These are phyloP conservation scores for Bursaphelenchus okinawaensis DNA, from an alignment of 2,888 invertebrate species.

Conservation along the genomic window DNA sequence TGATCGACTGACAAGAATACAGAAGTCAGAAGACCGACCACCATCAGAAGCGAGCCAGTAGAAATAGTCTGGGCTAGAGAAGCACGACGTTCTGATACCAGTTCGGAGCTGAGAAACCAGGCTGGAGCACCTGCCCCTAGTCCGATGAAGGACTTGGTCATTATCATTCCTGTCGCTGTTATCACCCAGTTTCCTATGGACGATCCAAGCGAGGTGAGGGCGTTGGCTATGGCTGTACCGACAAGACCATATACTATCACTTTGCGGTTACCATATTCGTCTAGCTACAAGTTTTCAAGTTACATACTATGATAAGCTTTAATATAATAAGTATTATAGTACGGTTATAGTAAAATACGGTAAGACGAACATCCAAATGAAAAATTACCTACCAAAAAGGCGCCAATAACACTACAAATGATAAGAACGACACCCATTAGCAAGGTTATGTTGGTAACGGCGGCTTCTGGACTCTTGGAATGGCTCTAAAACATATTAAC, in stretches of 20 bases:
- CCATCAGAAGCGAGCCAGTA: constrained; percentile 37
- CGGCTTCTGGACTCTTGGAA: background rate
- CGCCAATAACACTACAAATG: constrained; percentile 31
- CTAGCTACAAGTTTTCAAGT: no score
- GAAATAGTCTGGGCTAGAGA: constrained; percentile 46
- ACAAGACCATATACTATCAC: constrained; percentile 48
- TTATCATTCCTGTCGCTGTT: constrained; percentile 24
- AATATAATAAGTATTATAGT: background rate
- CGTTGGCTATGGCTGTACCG: constrained; percentile 44
- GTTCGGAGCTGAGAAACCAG: constrained; percentile 56
- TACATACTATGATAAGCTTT: no score
- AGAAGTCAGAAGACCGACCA: constrained; percentile 45
- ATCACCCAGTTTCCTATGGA: constrained; percentile 11
- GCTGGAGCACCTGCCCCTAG: constrained; percentile 56
- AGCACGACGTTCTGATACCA: constrained; percentile 30
- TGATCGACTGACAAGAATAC: constrained; percentile 43
- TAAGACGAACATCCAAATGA: no score
- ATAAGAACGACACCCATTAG: constrained; percentile 31
- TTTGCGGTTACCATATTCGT: constrained; percentile 44
- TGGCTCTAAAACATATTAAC: constrained; percentile 9
- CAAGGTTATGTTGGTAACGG: constrained; percentile 26
- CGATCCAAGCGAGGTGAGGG: constrained; percentile 36
- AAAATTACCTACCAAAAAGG: constrained; percentile 29
- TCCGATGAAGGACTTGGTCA: constrained; percentile 37
- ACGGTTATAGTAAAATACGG: background rate